Evolutionary conservation across 2,797 vertebrate species (phyloP).

Genomic region (Etheostoma perlongum): DNA sequence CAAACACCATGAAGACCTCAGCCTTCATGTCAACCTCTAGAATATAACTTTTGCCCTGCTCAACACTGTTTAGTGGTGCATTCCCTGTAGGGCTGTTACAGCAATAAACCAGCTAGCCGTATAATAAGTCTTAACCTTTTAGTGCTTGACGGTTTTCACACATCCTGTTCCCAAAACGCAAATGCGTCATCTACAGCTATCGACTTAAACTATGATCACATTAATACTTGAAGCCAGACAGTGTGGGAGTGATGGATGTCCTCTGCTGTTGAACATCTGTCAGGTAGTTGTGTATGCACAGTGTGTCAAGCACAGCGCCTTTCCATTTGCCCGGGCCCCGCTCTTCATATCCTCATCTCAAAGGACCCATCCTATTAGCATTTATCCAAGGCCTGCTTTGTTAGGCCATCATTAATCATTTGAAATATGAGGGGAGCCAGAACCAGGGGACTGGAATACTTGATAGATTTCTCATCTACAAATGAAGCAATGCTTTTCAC

Average conservation of each 20-base stretch:
- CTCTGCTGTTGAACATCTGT: conserved; percentile 79
- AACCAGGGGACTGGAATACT: conserved; percentile 66
- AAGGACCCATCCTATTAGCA: conserved; percentile 83
- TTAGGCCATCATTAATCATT: conserved; percentile 85
- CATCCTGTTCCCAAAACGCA: conserved; percentile 58
- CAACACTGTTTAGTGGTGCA: conserved; percentile 37
- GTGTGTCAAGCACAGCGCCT: conserved; percentile 67
- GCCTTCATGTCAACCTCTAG: conserved; percentile 11
- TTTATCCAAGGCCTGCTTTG: conserved; percentile 83
- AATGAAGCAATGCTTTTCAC: conserved; percentile 65
- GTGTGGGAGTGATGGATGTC: conserved; percentile 78
- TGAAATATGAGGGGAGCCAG: conserved; percentile 79
- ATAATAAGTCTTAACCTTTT: conserved; percentile 65
- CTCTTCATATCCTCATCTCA: conserved; percentile 77
- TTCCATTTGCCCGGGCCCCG: conserved; percentile 60
- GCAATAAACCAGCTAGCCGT: conserved; percentile 52
- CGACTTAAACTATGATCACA: conserved; percentile 73
- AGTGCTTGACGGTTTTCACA: conserved; percentile 53
- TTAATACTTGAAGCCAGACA: conserved; percentile 73
- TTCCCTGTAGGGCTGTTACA: conserved; percentile 53
- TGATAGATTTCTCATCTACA: conserved; percentile 79
- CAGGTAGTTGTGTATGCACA: conserved; percentile 78
- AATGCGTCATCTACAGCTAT: conserved; percentile 66
- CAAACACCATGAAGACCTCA: conserved; percentile 19
- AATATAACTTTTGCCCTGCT: conserved; percentile 36